Percentiles rank a stretch among this genome's conserved stretches.
phyloP scores from a whole-genome alignment of 2,888 invertebrate genomes.

The Pteria penguin region DNA sequence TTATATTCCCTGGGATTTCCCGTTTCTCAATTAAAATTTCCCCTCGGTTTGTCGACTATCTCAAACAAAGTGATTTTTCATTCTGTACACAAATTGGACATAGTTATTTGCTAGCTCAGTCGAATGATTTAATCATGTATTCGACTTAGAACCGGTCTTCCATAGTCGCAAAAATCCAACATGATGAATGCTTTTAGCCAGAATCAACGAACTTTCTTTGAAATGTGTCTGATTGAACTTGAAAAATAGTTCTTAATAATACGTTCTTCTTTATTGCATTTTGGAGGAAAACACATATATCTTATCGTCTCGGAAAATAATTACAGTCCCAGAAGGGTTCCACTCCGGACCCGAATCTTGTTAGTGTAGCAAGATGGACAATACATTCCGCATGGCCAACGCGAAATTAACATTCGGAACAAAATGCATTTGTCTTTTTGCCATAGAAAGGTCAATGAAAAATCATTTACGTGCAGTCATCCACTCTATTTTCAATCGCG shows the following conservation, averaged over 20 bases:
- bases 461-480: conserved; percentile 8
- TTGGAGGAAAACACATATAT: conserved; percentile 38
- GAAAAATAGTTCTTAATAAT: conserved; percentile 48
- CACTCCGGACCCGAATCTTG: conserved; percentile 11
- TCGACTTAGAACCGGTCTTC: conserved; percentile 2
- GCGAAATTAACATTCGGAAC: conserved; percentile 32
- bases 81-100: conserved; percentile 39
- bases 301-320: conserved; percentile 42
- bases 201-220: conserved; percentile 33
- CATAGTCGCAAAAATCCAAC: conserved; percentile 5
- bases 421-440: conserved; percentile 34
- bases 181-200: conserved; percentile 37
- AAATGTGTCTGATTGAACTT: conserved; percentile 44
- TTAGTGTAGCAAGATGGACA: conserved; percentile 28
- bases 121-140: conserved; percentile 44
- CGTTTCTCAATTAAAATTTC: conserved; percentile 15
- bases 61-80: conserved; percentile 37
- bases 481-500: neutral
- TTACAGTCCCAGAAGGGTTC: conserved; percentile 30
- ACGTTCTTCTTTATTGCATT: conserved; percentile 43
- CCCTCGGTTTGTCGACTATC: conserved; percentile 12
- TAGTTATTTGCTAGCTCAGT: conserved; percentile 40
- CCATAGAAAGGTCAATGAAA: conserved; percentile 28
- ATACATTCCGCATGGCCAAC: conserved; percentile 16
- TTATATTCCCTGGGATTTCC: neutral